Base-by-base conservation (phyloP, 2,888 invertebrate genomes). In the Aphidoletes aphidimyza region DNA sequence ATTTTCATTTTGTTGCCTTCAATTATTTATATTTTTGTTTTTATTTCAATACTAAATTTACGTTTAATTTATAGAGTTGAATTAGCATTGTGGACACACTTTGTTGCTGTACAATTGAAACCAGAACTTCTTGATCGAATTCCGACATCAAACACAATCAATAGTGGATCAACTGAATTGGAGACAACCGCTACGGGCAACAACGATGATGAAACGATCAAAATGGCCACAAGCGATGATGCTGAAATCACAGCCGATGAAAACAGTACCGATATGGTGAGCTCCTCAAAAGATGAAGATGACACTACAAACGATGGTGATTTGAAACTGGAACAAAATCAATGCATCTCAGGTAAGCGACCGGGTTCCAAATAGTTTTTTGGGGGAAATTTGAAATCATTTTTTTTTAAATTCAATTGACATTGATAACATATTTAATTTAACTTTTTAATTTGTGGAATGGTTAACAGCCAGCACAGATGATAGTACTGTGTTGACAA, bases 81-180 rank as follows among this genome's bases (percentile, higher is more conserved):
- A 90, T 90, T 98, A 88, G 96, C 97, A 81, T 90, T 98, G 88
- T 98, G 98, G 98, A 95, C 98, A 85, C 97, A 97, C 90, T 95
- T 95, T 89, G 94, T 97, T 85, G 94, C 96, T 86, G 94, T 94
- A 86, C 96, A 97, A 88, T 89, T 96, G 87, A 95, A 95, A 89
- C 97, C 97, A 47, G 95, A 96, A 88, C 90, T 97, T 86, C 92
- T 97, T 86, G 95, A 96, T 87, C 94, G 94, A 87, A 94, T 95
- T 90, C 94, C 94, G 8, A 14, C 30, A 34, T 37, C 81, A 81
- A 39, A 39, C 39, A 22, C 69, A 69, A 42, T 47, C 17, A 47
- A 47, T 19, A 34, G 47, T 30, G 88, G 87, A 83, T 85, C 86
- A 83, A 34, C 47, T 8, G 83, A 47, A 37, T 26, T 26, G 47